Percentiles rank a stretch among this genome's conserved stretches.
Conservation (phyloP, 1,140 invertebrate genomes). For the Bombus difficillimus region DNA sequence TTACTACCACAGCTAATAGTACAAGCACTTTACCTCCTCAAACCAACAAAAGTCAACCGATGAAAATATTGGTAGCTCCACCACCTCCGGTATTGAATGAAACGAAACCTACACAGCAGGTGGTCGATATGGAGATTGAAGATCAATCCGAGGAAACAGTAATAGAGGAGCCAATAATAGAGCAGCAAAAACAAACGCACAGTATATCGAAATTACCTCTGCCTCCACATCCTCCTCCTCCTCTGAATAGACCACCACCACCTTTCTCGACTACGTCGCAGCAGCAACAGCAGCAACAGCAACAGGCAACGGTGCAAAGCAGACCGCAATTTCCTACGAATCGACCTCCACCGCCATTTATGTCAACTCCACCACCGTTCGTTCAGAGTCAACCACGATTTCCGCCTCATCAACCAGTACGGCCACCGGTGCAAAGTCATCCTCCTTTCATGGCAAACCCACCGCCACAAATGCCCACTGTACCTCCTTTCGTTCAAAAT, state of each 20-base stretch:
- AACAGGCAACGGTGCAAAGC: slow-evolving; percentile 41
- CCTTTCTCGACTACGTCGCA: slow-evolving; percentile 34
- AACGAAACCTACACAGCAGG: slow-evolving; percentile 68
- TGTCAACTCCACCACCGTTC: slow-evolving; percentile 72
- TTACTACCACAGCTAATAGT: slow-evolving; percentile 42
- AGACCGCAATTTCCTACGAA: slow-evolving; percentile 63
- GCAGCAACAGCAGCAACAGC: slow-evolving; percentile 28
- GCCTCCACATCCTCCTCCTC: slow-evolving; percentile 60
- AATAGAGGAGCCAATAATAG: slow-evolving; percentile 75
- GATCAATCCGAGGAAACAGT: slow-evolving; percentile 79
- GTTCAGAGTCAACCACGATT: slow-evolving; percentile 66
- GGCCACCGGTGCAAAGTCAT: slow-evolving; percentile 45
- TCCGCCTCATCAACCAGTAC: slow-evolving; percentile 60
- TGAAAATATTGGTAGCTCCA: slow-evolving; percentile 79
- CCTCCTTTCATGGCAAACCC: slow-evolving; percentile 54
- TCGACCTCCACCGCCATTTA: slow-evolving; percentile 61
- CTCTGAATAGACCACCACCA: slow-evolving; percentile 54
- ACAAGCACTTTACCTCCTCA: slow-evolving; percentile 19
- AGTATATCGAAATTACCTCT: slow-evolving; percentile 53
- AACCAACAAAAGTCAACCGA: slow-evolving; percentile 51
- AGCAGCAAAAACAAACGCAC: slow-evolving; percentile 61
- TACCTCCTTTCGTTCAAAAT: slow-evolving; percentile 56
- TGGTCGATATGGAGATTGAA: slow-evolving; percentile 82
- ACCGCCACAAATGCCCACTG: slow-evolving; percentile 53
- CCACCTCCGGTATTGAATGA: slow-evolving; percentile 76